Evolutionary conservation across 2,797 vertebrate genomes (phyloP).

Genomic region (Mormyrops boulengeri): DNA sequence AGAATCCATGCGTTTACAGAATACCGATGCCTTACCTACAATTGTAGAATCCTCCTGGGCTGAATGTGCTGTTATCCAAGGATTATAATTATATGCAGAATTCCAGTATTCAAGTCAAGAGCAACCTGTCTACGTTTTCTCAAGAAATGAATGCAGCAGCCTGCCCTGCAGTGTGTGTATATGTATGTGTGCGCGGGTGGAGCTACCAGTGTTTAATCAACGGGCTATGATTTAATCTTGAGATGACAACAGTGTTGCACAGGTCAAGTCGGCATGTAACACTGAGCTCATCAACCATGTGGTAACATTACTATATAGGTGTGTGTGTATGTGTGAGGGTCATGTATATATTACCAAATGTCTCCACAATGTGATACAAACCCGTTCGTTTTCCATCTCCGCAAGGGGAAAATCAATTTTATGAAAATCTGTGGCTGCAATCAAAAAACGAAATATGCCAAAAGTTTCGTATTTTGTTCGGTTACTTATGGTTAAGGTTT

Average conservation of each 20-base stretch:
- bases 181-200: slow-evolving; percentile 49
- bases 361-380: background rate
- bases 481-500: background rate
- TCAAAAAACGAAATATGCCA: background rate
- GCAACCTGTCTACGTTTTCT: slow-evolving; percentile 13
- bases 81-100: background rate
- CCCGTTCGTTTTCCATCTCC: background rate
- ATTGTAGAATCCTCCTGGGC: background rate
- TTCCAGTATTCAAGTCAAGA: slow-evolving; percentile 27
- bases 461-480: background rate
- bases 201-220: slow-evolving; percentile 38
- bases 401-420: background rate
- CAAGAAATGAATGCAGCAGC: slow-evolving; percentile 19
- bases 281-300: background rate
- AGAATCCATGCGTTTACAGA: background rate
- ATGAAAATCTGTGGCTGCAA: background rate
- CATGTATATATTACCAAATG: background rate
- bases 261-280: slow-evolving; percentile 13
- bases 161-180: slow-evolving; percentile 36
- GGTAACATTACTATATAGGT: background rate
- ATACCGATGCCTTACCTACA: slow-evolving; percentile 11
- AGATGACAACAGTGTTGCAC: background rate
- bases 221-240: slow-evolving; percentile 18
- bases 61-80: background rate
- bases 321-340: background rate